These are phyloP conservation scores for Salticus scenicus DNA, from an alignment of 2,888 invertebrate genomes.

Conservation along the genomic window DNA sequence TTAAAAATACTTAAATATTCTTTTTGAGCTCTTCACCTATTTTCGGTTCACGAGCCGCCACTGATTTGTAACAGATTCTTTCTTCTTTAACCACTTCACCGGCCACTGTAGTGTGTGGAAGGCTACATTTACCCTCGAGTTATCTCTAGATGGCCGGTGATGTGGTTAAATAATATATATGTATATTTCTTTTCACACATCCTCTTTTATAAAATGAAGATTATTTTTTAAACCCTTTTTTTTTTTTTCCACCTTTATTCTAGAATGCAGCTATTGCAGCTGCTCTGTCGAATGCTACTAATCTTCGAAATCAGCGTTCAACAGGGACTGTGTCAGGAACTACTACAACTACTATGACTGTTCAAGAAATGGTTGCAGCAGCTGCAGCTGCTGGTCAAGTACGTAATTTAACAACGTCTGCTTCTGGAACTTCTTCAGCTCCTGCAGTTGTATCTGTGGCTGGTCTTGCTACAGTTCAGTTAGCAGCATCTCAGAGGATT, in stretches of 20 bases:
- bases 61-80: too few species aligned
- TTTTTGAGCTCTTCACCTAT: too few species aligned
- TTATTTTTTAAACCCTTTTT: too few species aligned
- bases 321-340: conserved; percentile 23
- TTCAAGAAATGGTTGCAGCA: conserved; percentile 70
- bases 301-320: conserved; percentile 59
- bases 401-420: conserved; percentile 49
- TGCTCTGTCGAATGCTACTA: conserved; percentile 48
- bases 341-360: conserved; percentile 55
- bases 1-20: too few species aligned
- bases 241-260: neutral
- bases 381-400: conserved; percentile 59
- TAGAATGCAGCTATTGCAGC: conserved; percentile 67
- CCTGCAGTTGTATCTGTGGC: conserved; percentile 70
- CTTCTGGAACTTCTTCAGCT: conserved; percentile 47
- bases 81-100: too few species aligned
- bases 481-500: conserved; percentile 56
- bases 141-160: too few species aligned
- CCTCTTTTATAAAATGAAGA: too few species aligned
- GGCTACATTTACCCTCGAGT: too few species aligned
- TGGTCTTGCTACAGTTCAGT: conserved; percentile 60
- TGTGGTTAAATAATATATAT: too few species aligned
- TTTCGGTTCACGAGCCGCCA: too few species aligned
- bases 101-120: too few species aligned
- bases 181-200: too few species aligned